Percentiles rank a stretch among this genome's conserved stretches.
Evolutionary conservation across 2,797 vertebrate genomes (phyloP).

Genomic region (Hylomyscus alleni): DNA sequence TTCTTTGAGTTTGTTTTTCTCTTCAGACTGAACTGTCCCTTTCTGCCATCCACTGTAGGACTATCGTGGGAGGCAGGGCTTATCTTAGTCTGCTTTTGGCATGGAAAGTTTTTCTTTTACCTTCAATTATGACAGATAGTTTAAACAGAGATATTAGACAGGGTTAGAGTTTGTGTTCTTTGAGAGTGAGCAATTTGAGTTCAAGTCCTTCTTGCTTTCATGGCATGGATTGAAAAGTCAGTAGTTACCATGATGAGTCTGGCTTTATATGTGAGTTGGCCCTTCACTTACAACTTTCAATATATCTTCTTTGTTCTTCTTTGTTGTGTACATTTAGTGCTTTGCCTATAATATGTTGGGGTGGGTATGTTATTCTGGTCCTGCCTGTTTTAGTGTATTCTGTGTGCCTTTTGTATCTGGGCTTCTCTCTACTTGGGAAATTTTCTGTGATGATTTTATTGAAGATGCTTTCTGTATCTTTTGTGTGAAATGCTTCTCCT

Average conservation of each 20-base stretch:
- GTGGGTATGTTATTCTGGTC: not conserved
- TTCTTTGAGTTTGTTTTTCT: not conserved
- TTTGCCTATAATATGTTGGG: not conserved
- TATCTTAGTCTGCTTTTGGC: not conserved
- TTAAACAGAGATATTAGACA: not conserved
- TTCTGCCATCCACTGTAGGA: not conserved
- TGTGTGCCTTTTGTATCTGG: not conserved
- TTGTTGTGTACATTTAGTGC: not conserved
- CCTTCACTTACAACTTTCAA: not conserved
- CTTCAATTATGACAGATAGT: not conserved
- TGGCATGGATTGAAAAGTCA: not conserved
- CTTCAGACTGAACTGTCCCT: not conserved
- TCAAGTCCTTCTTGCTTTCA: not conserved
- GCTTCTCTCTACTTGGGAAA: not conserved
- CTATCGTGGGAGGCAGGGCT: not conserved
- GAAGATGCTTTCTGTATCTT: not conserved
- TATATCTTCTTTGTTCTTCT: not conserved
- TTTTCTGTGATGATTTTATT: not conserved
- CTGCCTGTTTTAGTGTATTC: not conserved
- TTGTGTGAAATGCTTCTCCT: not conserved
- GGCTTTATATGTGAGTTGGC: not conserved
- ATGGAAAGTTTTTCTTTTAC: not conserved
- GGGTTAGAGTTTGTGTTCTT: not conserved
- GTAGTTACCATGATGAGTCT: not conserved
- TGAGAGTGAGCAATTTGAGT: not conserved